phyloP scores from a whole-genome alignment of 2,797 vertebrate genomes.

The Sciurus carolinensis region DNA sequence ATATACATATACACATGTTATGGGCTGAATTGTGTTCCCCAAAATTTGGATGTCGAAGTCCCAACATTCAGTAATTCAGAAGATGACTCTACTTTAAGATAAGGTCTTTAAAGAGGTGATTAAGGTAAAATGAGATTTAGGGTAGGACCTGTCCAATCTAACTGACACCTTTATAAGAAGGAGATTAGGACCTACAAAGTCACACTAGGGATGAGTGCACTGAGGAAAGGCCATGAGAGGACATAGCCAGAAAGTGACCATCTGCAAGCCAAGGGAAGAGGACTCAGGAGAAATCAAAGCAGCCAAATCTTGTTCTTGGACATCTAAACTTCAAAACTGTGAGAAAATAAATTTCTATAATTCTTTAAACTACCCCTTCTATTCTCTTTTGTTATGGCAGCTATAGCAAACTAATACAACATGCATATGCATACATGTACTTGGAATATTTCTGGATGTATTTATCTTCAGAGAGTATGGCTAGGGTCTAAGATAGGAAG shows the following conservation, averaged over 20 bases:
- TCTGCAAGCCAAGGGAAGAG: neutral
- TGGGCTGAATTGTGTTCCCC: neutral
- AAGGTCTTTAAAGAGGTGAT: neutral
- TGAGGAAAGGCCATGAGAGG: neutral
- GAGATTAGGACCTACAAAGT: neutral
- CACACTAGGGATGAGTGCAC: neutral
- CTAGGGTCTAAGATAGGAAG: neutral
- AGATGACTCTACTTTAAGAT: neutral
- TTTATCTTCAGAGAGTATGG: neutral
- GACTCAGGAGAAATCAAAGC: neutral
- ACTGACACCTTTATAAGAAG: neutral
- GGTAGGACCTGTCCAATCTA: neutral
- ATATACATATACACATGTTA: neutral
- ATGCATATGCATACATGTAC: neutral
- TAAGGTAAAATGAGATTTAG: neutral
- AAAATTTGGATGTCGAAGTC: neutral
- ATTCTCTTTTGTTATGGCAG: neutral
- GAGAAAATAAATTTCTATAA: neutral
- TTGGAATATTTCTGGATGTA: neutral
- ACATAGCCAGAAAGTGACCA: neutral
- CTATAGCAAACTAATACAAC: neutral
- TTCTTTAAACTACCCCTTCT: neutral
- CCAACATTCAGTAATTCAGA: neutral
- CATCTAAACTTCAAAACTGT: neutral
- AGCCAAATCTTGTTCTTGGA: neutral